These are phyloP conservation scores for Condylura cristata DNA, from an alignment of 2,113 vertebrate species.

Conservation along the genomic window DNA sequence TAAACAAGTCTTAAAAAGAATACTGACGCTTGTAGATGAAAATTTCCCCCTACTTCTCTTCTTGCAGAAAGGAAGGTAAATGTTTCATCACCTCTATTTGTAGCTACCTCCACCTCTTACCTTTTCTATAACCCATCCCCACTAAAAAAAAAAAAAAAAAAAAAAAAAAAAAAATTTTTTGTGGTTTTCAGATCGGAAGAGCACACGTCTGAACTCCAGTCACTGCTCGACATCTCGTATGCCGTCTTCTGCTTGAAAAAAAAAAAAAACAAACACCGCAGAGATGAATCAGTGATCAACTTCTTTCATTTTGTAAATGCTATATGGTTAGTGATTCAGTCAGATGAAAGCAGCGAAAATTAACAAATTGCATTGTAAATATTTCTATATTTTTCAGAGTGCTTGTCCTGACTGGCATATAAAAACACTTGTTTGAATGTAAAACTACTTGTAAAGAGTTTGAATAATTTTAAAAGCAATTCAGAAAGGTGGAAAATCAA, in stretches of 20 bases:
- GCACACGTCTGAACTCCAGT: no score
- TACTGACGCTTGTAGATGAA: neutral
- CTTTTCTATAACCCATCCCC: neutral
- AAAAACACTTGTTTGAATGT: neutral
- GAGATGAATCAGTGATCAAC: neutral
- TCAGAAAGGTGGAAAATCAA: neutral
- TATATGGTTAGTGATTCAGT: neutral
- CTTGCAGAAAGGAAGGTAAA: neutral
- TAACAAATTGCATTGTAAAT: constrained; percentile 15
- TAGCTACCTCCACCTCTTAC: neutral
- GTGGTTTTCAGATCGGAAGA: no score
- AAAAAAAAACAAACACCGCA: neutral
- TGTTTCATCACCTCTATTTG: neutral
- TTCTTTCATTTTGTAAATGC: neutral
- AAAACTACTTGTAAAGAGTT: constrained; percentile 5
- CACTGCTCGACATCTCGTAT: no score
- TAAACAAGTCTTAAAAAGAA: no score
- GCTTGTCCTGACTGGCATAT: neutral
- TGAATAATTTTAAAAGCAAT: constrained; percentile 50
- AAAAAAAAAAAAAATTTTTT: no score
- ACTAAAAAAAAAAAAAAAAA: neutral
- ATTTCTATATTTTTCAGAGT: neutral
- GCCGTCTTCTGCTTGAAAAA: no score
- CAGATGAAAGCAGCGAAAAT: neutral
- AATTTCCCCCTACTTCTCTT: neutral